Percentiles rank a stretch among this genome's conserved stretches.
Evolutionary conservation across 2,797 vertebrate genomes (phyloP).

Genomic region (Hypotaenidia okinawae): DNA sequence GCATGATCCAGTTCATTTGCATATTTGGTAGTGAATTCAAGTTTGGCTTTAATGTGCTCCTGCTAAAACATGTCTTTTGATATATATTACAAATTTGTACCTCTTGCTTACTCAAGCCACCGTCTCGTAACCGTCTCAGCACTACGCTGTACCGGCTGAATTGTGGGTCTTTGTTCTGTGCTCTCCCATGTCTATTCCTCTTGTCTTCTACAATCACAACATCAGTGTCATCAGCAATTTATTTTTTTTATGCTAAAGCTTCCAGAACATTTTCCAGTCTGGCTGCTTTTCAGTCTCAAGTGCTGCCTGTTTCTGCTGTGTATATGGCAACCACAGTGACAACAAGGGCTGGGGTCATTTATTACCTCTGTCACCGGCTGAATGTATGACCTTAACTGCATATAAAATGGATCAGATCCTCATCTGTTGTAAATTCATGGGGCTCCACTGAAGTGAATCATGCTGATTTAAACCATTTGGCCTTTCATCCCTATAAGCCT

Average conservation of each 20-base stretch:
- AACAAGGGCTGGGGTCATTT: neutral
- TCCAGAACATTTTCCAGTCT: neutral
- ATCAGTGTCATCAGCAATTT: neutral
- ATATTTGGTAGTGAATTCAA: neutral
- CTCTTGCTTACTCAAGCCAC: neutral
- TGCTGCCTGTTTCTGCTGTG: neutral
- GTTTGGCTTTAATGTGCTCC: neutral
- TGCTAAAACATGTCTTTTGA: neutral
- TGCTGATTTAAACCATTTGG: conserved; percentile 15
- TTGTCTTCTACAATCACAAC: neutral
- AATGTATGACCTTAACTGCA: neutral
- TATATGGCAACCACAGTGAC: neutral
- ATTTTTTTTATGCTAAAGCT: neutral
- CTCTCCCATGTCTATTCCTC: neutral
- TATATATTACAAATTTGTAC: accelerated
- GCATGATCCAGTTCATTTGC: neutral
- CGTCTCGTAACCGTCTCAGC: neutral
- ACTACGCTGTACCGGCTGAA: neutral
- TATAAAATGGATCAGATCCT: conserved; percentile 1
- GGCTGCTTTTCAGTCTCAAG: neutral
- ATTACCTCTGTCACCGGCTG: neutral
- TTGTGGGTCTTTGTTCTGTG: neutral
- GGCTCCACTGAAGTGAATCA: neutral
- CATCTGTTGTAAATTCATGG: conserved; percentile 21
- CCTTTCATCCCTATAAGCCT: neutral